These are phyloP conservation scores for Sylvia borin DNA, from an alignment of 2,797 vertebrate genomes.

Conservation along the genomic window DNA sequence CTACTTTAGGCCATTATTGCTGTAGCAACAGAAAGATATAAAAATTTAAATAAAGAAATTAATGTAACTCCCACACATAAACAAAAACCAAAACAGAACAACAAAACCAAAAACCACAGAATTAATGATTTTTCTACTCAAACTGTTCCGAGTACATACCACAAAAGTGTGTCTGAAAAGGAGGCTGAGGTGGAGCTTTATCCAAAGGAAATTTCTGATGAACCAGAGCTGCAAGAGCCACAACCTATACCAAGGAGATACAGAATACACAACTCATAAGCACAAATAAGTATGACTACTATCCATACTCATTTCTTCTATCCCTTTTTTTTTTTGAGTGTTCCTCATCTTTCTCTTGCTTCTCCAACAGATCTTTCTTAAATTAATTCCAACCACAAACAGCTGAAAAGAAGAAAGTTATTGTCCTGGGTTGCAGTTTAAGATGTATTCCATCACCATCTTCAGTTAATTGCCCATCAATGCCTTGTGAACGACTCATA, in stretches of 20 bases:
- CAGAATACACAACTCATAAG: background rate
- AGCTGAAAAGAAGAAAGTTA: background rate
- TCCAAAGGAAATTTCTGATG: conserved; percentile 90
- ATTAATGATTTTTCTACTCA: background rate
- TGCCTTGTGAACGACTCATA: too few relatives aligned
- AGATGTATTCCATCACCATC: too few relatives aligned
- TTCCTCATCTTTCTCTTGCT: background rate
- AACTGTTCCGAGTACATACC: conserved; percentile 78
- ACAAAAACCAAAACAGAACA: background rate
- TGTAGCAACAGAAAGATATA: background rate
- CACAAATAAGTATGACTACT: background rate
- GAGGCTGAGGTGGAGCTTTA: conserved; percentile 89
- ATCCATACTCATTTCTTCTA: background rate
- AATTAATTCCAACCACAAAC: background rate
- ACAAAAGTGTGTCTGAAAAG: conserved; percentile 93
- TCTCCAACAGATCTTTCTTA: background rate
- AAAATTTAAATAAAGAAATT: background rate
- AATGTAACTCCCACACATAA: background rate
- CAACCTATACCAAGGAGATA: conserved; percentile 79
- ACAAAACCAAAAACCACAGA: fast-evolving
- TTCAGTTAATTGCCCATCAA: too few relatives aligned
- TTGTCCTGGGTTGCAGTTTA: too few relatives aligned
- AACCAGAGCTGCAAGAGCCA: conserved; percentile 88
- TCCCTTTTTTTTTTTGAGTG: background rate
- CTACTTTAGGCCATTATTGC: background rate